Percentiles rank a stretch among this genome's conserved stretches.
phyloP scores from a whole-genome alignment of 2,797 vertebrate species.

The Amazona finschi region DNA sequence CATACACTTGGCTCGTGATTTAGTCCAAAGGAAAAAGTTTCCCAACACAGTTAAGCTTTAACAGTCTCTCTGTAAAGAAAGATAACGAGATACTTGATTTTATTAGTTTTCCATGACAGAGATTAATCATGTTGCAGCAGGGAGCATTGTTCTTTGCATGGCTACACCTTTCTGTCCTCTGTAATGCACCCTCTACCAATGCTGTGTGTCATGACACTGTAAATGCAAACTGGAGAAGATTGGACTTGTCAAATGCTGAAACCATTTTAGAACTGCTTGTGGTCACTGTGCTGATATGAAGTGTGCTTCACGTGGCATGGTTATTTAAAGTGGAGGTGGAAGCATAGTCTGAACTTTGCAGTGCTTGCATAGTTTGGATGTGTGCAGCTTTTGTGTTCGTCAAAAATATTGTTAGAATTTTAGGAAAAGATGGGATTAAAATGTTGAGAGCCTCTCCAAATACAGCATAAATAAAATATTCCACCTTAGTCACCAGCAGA shows the following conservation, averaged over 20 bases:
- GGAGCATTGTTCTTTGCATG: slow-evolving; percentile 16
- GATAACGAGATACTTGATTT: slow-evolving; percentile 41
- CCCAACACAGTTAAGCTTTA: slow-evolving; percentile 57
- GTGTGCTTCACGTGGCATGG: not conserved
- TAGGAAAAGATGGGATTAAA: not conserved
- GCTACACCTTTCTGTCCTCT: slow-evolving; percentile 41
- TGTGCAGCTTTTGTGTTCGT: not conserved
- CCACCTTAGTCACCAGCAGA: not conserved
- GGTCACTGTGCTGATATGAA: slow-evolving; percentile 32
- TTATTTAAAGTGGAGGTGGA: slow-evolving; percentile 9
- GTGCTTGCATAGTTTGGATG: not conserved
- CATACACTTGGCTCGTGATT: not conserved
- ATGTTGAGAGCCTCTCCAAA: not conserved
- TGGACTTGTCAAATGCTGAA: slow-evolving; percentile 12
- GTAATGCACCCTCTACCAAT: not conserved
- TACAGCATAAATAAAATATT: slow-evolving; percentile 12
- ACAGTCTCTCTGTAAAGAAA: slow-evolving; percentile 29
- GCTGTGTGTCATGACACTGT: not conserved
- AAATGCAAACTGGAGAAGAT: slow-evolving; percentile 15
- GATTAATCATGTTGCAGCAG: not conserved
- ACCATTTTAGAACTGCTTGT: not conserved
- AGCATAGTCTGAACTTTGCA: not conserved
- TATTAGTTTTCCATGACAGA: slow-evolving; percentile 13
- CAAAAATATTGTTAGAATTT: not conserved
- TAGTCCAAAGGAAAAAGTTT: slow-evolving; percentile 52